Evolutionary conservation across 1,140 invertebrate species (phyloP).

Genomic region (Drosophila quadrilineata): DNA sequence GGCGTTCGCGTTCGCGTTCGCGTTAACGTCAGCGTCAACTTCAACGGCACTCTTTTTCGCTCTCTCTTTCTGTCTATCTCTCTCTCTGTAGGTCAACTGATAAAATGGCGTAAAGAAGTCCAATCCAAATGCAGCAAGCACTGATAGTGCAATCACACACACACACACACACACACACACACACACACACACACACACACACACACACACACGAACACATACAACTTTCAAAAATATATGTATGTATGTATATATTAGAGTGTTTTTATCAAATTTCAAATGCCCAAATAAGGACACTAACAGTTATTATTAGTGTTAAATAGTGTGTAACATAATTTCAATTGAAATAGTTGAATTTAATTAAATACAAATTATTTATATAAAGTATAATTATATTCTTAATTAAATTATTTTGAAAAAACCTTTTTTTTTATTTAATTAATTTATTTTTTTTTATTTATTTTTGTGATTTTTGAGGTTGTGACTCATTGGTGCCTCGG

Average conservation of each 20-base stretch:
- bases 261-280: not conserved
- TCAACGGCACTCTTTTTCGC: constrained; percentile 14
- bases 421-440: too few relatives aligned
- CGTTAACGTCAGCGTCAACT: not conserved
- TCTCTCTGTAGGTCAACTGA: constrained; percentile 68
- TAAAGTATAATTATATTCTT: too few relatives aligned
- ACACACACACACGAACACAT: not conserved
- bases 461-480: too few relatives aligned
- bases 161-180: not conserved
- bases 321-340: too few relatives aligned
- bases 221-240: not conserved
- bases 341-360: too few relatives aligned
- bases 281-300: too few relatives aligned
- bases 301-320: not conserved
- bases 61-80: too few relatives aligned
- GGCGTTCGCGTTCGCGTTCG: not conserved
- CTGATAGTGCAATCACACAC: constrained; percentile 16
- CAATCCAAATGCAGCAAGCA: constrained; percentile 28
- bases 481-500: too few relatives aligned
- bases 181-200: not conserved
- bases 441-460: too few relatives aligned
- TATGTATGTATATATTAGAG: not conserved
- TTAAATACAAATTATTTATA: too few relatives aligned
- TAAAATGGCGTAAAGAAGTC: constrained; percentile 51
- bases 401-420: too few relatives aligned